Conservation (phyloP, 2,113 vertebrate genomes). For the Chloebia gouldiae region DNA sequence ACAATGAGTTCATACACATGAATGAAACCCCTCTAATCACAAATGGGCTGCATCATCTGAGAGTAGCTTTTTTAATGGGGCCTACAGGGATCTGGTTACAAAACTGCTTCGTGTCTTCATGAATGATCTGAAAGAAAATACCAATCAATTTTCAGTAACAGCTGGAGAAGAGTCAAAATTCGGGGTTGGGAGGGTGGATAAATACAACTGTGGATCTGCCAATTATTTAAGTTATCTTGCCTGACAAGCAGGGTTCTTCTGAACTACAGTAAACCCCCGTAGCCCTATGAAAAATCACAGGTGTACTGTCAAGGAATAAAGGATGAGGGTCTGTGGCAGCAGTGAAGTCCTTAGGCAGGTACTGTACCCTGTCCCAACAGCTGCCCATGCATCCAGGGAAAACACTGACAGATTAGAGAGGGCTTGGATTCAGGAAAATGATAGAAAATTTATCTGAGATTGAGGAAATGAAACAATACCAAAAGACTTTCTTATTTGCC, state of each 20-base stretch:
- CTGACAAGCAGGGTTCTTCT: neutral
- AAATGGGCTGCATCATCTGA: neutral
- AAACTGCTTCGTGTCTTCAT: neutral
- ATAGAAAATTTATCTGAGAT: neutral
- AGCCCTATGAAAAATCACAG: neutral
- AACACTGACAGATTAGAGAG: neutral
- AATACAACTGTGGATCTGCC: neutral
- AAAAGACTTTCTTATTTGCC: neutral
- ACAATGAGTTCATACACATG: neutral
- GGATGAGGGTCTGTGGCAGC: neutral
- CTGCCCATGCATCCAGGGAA: neutral
- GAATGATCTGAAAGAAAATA: slow-evolving; percentile 8
- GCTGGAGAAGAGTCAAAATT: neutral
- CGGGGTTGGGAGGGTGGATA: neutral
- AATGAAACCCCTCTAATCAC: slow-evolving; percentile 6
- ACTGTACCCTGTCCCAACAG: rapidly evolving
- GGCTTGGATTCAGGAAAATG: neutral
- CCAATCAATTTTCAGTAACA: neutral
- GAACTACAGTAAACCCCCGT: neutral
- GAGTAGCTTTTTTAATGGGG: neutral
- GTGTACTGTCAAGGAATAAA: neutral
- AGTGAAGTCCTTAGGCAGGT: neutral
- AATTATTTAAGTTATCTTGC: neutral
- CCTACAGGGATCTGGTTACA: neutral
- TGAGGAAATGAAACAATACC: neutral